A percentile compares a stretch with the other conserved stretches of the same genome.
Conservation (phyloP, 2,797 vertebrate species). For the Macropus fuliginosus region DNA sequence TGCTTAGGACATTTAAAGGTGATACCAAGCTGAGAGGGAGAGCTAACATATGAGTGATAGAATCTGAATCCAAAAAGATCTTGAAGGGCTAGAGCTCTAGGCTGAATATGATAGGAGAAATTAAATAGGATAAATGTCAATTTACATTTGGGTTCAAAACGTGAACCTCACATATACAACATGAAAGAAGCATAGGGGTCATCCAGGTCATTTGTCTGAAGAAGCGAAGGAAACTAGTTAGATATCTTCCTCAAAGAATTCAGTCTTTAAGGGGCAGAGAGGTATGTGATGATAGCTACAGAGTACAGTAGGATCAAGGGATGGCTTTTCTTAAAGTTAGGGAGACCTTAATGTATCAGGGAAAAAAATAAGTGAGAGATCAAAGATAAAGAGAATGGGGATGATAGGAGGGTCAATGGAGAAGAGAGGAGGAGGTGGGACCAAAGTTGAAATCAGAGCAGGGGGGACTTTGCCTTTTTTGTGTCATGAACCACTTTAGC, state of each 20-base stretch:
- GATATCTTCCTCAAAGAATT: neutral
- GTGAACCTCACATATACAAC: neutral
- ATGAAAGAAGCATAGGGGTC: neutral
- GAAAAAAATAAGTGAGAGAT: neutral
- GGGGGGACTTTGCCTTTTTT: neutral
- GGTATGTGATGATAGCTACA: neutral
- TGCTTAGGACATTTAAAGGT: neutral
- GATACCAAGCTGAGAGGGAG: neutral
- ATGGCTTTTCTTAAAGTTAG: neutral
- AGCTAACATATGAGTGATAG: neutral
- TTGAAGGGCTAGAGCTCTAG: neutral
- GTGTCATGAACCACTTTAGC: neutral
- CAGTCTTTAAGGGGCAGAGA: neutral
- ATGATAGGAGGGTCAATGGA: neutral
- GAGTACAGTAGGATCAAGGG: neutral
- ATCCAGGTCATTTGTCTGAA: neutral
- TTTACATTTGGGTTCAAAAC: neutral
- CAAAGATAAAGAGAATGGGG: neutral
- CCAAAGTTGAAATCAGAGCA: neutral
- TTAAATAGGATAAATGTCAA: neutral
- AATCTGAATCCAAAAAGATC: neutral
- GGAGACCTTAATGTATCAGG: neutral
- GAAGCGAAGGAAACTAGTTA: neutral
- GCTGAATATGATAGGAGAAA: neutral
- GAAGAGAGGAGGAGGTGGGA: neutral